Base-by-base conservation (phyloP, 2,888 invertebrate species). In the Cyclophora punctaria region DNA sequence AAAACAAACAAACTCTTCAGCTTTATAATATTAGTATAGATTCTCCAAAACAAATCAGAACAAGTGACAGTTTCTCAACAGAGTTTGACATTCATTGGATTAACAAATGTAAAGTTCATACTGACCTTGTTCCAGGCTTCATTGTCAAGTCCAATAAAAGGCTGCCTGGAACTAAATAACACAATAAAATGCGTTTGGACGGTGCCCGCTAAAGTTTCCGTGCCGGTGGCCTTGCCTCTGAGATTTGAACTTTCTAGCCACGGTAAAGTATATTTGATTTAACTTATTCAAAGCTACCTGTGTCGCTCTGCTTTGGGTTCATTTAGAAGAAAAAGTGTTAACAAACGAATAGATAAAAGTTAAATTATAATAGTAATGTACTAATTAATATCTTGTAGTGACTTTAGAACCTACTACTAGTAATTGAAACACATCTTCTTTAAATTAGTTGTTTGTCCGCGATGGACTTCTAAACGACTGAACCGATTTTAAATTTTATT, bases 171-270 rank as follows among this genome's bases (percentile, higher is more conserved):
- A 35, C 41, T 50, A 3, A 54, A 55, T 1, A 48, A 44, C 0
- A 51, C 52, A 0, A 0, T 73, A 2, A 55, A 64, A 37, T 84
- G 80, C 47, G 48, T 51, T 0, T 81, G 74, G 79, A 64, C 62
- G 0, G 48, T 85, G 4, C 66, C 72, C 0, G 82, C 83, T 0
- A 75, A 73, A 54, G 67, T 67, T 3, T 77, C 80, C 0, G 53
- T 67, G 2, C 64, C 78, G 2, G 58, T 83, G 0, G 57, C 63
- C 3, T 50, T 86, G n/a, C 67, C 74, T 2, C 52, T 83, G 2
- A 60, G 63, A 20, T 72, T 76, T 34, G 68, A 83, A 51, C 61
- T 83, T n/a, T 58, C 55, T 7, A 50, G 59, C 45, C 58, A 78
- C 56, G 84, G 85, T 85, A 51, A 64, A 63, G 55, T 46, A n/a